A percentile compares a stretch with the other conserved stretches of the same genome.
phyloP scores from a whole-genome alignment of 2,113 vertebrate species.

The Phylloscopus whistleri region DNA sequence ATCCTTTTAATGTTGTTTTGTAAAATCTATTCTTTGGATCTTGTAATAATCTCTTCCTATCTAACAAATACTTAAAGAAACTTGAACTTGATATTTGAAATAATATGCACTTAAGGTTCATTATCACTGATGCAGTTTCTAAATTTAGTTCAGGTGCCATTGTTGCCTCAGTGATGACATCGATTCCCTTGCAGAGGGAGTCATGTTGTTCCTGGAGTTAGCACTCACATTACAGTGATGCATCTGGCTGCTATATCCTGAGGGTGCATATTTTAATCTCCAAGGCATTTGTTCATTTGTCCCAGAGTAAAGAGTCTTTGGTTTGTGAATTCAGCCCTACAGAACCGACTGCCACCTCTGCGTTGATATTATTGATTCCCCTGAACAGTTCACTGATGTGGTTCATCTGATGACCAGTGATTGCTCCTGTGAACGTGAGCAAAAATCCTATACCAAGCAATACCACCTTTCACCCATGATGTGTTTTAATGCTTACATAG shows the following conservation, averaged over 20 bases:
- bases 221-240: background rate
- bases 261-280: background rate
- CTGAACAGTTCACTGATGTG: background rate
- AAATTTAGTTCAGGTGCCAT: background rate
- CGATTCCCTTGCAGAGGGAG: background rate
- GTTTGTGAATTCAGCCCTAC: background rate
- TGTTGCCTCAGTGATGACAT: background rate
- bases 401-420: too few relatives aligned
- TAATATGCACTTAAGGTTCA: background rate
- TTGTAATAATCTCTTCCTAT: background rate
- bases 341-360: background rate
- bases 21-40: background rate
- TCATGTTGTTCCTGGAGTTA: background rate
- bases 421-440: rapidly evolving
- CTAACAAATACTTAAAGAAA: background rate
- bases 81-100: background rate
- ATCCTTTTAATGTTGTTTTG: background rate
- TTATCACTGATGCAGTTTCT: background rate
- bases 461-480: background rate
- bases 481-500: background rate
- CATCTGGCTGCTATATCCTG: background rate
- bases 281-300: background rate
- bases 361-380: background rate
- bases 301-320: background rate
- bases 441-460: background rate